Base-by-base conservation (phyloP, 2,888 invertebrate species). In the Synanthedon andrenaeformis region DNA sequence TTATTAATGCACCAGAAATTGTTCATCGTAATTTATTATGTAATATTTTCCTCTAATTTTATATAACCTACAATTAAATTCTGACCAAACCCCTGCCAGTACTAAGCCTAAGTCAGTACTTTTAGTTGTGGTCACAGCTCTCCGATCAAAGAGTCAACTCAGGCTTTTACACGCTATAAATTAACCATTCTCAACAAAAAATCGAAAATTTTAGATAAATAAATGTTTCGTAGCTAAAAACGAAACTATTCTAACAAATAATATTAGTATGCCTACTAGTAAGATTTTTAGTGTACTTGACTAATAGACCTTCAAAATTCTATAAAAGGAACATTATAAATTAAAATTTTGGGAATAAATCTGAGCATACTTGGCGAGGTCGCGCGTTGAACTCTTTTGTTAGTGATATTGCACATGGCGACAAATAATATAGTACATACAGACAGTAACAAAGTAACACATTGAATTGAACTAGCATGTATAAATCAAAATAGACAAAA, bases 401-500 rank as follows among this genome's bases (percentile, higher is more conserved):
- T 70, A 59, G 62, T 42, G 23, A 14, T 19, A 55, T 14, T 45
- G 51, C 35, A 14, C 45, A 49, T 11, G 35, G 42, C 54, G 49
- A 54, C 42, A 52, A 51, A 51, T 51, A 48, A 42, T 41, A 45
- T 45, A 45, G 4, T 45, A 13, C 45, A 49, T 49, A 10, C 35
- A 49, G 12, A 49, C 17, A 49, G 23, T 49, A 51, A 51, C 11
- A 35, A 17, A 50, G 19, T 45, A 42, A 52, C n/a, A 51, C 17
- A 42, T 52, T 19, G 13, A 48, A 48, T 49, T n/a, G 28, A 49
- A 51, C 51, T 51, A 41, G 28, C 35, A 4, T n/a, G 23, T 63
- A 72, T 69, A 72, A 73, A 75, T 79, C 72, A 76, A 74, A 78
- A 76, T 72, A 71, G 74, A 70, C 74, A 68, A 70, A 75, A 81